A percentile compares a stretch with the other conserved stretches of the same genome.
These are phyloP conservation scores for Calyptommatus sinebrachiatus DNA, from an alignment of 2,113 vertebrate species.

Conservation along the genomic window DNA sequence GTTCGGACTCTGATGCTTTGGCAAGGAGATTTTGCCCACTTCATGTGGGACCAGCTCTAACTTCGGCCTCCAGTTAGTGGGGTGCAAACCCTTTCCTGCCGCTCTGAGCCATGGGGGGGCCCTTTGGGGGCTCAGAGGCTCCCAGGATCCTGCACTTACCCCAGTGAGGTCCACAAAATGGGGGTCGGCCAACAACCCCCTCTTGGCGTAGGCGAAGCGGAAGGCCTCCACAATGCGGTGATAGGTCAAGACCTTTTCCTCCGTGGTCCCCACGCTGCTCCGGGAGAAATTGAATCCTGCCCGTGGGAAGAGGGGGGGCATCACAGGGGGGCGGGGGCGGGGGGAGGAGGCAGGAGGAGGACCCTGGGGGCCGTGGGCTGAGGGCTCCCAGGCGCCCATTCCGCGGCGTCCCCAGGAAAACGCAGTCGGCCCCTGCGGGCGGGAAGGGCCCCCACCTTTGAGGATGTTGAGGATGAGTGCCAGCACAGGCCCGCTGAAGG, in stretches of 20 bases:
- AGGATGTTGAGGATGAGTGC: constrained; percentile 90
- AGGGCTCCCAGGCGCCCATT: too few relatives aligned
- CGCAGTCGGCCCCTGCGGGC: too few relatives aligned
- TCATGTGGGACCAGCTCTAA: too few relatives aligned
- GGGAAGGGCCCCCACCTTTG: constrained; percentile 71
- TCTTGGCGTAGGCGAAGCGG: constrained; percentile 91
- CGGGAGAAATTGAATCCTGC: constrained; percentile 85
- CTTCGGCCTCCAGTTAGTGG: too few relatives aligned
- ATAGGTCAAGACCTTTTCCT: constrained; percentile 83
- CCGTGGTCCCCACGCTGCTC: constrained; percentile 70
- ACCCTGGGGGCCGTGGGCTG: not conserved
- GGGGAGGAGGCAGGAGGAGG: too few relatives aligned
- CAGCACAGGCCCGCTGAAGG: constrained; percentile 89
- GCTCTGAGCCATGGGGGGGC: too few relatives aligned
- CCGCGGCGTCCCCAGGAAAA: not conserved
- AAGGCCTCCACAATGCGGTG: constrained; percentile 92
- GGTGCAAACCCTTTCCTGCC: too few relatives aligned
- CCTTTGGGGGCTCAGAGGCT: too few relatives aligned
- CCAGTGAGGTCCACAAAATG: constrained; percentile 78
- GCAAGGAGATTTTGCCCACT: too few relatives aligned
- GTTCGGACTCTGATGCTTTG: too few relatives aligned
- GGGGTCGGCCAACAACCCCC: constrained; percentile 86
- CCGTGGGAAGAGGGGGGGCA: not conserved
- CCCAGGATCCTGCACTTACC: constrained; percentile 64
- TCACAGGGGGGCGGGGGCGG: not conserved